phyloP scores from a whole-genome alignment of 1,140 invertebrate genomes.

The Acromyrmex echinatior region DNA sequence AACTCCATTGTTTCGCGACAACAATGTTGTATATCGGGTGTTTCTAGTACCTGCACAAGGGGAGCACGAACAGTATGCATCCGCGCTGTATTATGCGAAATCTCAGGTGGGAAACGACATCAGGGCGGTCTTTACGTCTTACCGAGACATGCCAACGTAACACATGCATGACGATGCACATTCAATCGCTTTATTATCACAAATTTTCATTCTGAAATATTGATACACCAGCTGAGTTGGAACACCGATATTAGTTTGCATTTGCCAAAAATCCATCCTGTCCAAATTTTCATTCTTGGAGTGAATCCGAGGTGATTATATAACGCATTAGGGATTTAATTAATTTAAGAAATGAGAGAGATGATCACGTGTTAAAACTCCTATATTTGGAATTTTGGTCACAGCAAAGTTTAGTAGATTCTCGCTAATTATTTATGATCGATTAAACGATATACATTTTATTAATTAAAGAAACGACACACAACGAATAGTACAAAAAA shows the following conservation, averaged over 20 bases:
- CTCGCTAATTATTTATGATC: neutral
- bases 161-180: slow-evolving; percentile 12
- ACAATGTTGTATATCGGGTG: slow-evolving; percentile 75
- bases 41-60: slow-evolving; percentile 53
- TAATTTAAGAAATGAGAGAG: slow-evolving; percentile 44
- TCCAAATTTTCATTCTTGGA: slow-evolving; percentile 55
- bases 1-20: slow-evolving; percentile 75
- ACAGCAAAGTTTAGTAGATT: neutral
- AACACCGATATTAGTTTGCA: slow-evolving; percentile 50
- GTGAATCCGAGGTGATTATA: slow-evolving; percentile 36
- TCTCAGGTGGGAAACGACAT: slow-evolving; percentile 57
- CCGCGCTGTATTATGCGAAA: slow-evolving; percentile 46
- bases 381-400: neutral
- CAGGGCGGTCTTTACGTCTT: slow-evolving; percentile 29
- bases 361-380: neutral
- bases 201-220: slow-evolving; percentile 49
- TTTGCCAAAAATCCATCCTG: slow-evolving; percentile 49
- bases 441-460: neutral
- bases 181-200: slow-evolving; percentile 67
- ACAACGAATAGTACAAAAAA: neutral
- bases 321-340: slow-evolving; percentile 57
- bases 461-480: neutral
- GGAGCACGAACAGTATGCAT: slow-evolving; percentile 16
- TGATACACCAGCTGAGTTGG: neutral
- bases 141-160: slow-evolving; percentile 3